phyloP scores from a whole-genome alignment of 2,113 vertebrate species.

The Ia io region DNA sequence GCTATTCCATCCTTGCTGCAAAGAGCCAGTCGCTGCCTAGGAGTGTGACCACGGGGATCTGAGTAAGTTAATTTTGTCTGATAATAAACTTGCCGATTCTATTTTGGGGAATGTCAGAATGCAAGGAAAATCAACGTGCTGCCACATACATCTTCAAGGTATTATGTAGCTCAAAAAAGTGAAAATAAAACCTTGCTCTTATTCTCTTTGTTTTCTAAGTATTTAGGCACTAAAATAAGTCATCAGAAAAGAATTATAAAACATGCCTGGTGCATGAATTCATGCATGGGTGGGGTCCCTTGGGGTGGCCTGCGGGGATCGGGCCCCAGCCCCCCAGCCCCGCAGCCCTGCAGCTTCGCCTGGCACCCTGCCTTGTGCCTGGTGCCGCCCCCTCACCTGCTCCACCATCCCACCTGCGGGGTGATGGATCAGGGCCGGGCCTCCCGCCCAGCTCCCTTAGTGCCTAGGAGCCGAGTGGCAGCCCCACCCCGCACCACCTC shows the following conservation, averaged over 20 bases:
- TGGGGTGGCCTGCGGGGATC: too few relatives aligned
- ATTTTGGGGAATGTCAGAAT: conserved; percentile 34
- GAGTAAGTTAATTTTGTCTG: conserved; percentile 67
- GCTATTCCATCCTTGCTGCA: conserved; percentile 68
- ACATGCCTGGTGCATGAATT: too few relatives aligned
- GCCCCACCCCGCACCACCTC: too few relatives aligned
- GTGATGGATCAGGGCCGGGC: too few relatives aligned
- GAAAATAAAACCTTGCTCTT: not conserved
- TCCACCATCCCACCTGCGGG: too few relatives aligned
- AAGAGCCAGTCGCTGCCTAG: conserved; percentile 56
- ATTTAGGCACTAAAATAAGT: not conserved
- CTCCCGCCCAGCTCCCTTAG: too few relatives aligned
- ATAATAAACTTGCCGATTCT: conserved; percentile 62
- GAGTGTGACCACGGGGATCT: conserved; percentile 50
- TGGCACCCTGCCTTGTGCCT: too few relatives aligned
- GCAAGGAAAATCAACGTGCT: conserved; percentile 49
- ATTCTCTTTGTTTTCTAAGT: not conserved
- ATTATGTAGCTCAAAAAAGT: not conserved
- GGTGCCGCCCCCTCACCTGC: too few relatives aligned
- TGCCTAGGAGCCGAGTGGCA: too few relatives aligned
- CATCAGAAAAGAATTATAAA: not conserved
- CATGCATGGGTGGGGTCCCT: too few relatives aligned
- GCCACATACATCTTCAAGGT: conserved; percentile 33
- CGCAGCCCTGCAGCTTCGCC: too few relatives aligned
- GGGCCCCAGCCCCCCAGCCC: too few relatives aligned